Conservation (phyloP, 2,113 vertebrate species). For the Edolisoma coerulescens region DNA sequence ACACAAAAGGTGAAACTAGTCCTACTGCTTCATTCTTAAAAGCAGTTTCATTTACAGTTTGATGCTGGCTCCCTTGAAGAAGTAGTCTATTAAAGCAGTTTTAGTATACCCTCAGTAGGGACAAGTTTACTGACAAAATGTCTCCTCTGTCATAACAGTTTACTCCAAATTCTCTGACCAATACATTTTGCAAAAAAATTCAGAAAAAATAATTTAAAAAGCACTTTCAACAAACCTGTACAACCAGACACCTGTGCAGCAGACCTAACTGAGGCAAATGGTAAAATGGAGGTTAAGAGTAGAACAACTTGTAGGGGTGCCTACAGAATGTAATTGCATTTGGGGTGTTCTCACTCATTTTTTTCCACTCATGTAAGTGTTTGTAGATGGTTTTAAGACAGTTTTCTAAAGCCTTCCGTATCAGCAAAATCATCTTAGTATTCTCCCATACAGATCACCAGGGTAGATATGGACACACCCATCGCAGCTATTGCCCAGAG, state of each 20-base stretch:
- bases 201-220: not conserved
- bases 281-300: not conserved
- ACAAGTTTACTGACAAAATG: not conserved
- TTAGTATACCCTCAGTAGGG: not conserved
- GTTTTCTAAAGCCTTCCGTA: not conserved
- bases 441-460: not conserved
- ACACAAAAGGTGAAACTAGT: not conserved
- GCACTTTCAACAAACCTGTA: not conserved
- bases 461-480: not conserved
- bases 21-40: not conserved
- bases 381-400: not conserved
- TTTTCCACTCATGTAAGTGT: not conserved
- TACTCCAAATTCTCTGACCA: not conserved
- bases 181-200: not conserved
- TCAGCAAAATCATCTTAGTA: not conserved
- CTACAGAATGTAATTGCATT: not conserved
- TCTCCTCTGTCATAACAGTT: not conserved
- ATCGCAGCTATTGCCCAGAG: not conserved
- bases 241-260: not conserved
- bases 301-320: not conserved
- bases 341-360: not conserved
- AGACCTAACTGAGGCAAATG: not conserved
- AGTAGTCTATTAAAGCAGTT: not conserved
- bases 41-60: not conserved
- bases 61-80: not conserved